Percentiles rank a stretch among this genome's conserved stretches.
These are phyloP conservation scores for Euplagia quadripunctaria DNA, from an alignment of 2,888 invertebrate species.

Conservation along the genomic window DNA sequence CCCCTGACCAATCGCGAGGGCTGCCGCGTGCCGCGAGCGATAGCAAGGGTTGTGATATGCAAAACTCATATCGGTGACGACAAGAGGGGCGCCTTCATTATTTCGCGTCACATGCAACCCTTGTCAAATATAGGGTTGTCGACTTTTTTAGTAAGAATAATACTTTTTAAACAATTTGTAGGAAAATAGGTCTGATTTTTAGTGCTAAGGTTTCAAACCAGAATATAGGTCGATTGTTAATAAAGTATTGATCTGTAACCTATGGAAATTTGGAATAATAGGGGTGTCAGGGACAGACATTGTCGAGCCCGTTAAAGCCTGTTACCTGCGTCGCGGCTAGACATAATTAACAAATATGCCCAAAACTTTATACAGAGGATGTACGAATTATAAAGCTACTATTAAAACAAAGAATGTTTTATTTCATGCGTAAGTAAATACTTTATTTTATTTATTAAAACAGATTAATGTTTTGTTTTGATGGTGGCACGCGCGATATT, in stretches of 20 bases:
- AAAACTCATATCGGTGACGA: constrained; percentile 72
- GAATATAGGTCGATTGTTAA: background rate
- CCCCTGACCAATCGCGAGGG: constrained; percentile 30
- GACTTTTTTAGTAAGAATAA: background rate
- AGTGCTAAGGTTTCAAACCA: background rate
- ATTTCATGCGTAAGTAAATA: no score
- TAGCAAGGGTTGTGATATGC: constrained; percentile 70
- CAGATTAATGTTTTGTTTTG: no score
- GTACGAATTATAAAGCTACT: no score
- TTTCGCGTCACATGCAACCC: constrained; percentile 78
- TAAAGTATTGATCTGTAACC: background rate
- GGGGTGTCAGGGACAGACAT: no score
- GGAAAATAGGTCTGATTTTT: background rate
- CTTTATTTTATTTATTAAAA: no score
- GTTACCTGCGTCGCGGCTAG: no score
- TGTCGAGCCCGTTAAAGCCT: no score
- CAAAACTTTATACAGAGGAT: no score
- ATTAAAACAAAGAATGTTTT: no score
- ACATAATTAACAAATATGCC: no score
- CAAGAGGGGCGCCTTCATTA: constrained; percentile 75
- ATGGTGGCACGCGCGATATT: no score
- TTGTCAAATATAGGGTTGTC: constrained; percentile 71
- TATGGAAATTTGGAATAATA: background rate
- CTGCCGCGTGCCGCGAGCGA: constrained; percentile 35
- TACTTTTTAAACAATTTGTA: background rate